phyloP scores from a whole-genome alignment of 2,113 vertebrate species.

The Cynocephalus volans region DNA sequence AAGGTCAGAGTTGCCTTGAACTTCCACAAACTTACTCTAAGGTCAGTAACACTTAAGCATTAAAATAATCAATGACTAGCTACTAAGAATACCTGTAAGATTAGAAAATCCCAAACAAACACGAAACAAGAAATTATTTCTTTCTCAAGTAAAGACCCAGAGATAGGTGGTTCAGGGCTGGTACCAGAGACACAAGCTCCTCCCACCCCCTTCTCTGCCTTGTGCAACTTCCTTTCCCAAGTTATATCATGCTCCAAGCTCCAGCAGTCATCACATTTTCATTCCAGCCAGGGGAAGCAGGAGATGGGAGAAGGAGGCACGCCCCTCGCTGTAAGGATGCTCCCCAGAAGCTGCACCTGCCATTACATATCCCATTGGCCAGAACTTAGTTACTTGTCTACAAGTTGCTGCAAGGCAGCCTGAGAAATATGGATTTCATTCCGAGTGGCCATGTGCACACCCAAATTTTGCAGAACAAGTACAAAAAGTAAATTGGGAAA shows the following conservation, averaged over 20 bases:
- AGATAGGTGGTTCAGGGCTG: background rate
- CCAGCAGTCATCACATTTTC: background rate
- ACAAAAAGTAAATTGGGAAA: background rate
- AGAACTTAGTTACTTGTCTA: background rate
- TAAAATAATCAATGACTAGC: background rate
- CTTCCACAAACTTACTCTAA: background rate
- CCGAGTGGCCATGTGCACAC: background rate
- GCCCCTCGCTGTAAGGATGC: background rate
- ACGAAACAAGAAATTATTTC: background rate
- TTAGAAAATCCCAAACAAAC: background rate
- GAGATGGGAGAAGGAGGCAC: background rate
- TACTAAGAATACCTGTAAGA: background rate
- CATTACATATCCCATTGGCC: background rate
- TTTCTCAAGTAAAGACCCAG: background rate
- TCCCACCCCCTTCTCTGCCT: background rate
- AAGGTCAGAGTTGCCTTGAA: background rate
- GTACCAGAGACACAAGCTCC: background rate
- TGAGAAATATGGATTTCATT: background rate
- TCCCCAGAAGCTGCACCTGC: background rate
- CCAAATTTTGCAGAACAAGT: background rate
- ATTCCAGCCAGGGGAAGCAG: background rate
- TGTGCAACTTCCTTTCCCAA: background rate
- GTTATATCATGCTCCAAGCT: background rate
- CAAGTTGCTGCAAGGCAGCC: background rate
- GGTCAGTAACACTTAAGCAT: background rate